A percentile compares a stretch with the other conserved stretches of the same genome.
Conservation (phyloP, 2,888 invertebrate species). For the Trissolcus japonicus region DNA sequence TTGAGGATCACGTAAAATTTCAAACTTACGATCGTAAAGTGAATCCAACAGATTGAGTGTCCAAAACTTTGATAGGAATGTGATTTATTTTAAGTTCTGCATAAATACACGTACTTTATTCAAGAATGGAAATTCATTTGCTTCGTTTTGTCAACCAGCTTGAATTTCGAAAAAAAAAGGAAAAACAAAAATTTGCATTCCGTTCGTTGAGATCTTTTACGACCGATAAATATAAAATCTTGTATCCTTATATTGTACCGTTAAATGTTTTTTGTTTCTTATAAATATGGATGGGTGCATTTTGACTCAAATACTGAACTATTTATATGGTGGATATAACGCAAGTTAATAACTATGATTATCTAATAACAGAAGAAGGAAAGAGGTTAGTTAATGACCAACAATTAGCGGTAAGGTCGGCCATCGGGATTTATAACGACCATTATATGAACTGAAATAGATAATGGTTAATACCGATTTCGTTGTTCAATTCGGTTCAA, state of each 20-base stretch:
- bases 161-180: too few species aligned
- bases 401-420: slow-evolving; percentile 37
- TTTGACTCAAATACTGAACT: slow-evolving; percentile 17
- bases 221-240: slow-evolving; percentile 54
- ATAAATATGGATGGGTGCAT: slow-evolving; percentile 34
- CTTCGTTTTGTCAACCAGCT: too few species aligned
- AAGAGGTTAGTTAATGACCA: slow-evolving; percentile 39
- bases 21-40: neutral
- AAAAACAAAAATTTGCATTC: slow-evolving; percentile 14
- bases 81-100: too few species aligned
- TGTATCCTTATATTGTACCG: slow-evolving; percentile 42
- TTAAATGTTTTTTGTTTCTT: slow-evolving; percentile 29
- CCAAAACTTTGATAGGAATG: too few species aligned
- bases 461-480: slow-evolving; percentile 5
- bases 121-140: slow-evolving; percentile 14
- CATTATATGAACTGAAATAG: slow-evolving; percentile 19
- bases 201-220: slow-evolving; percentile 13
- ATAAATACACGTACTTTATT: slow-evolving; percentile 7
- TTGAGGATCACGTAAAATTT: neutral
- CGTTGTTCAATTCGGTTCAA: neutral
- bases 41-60: neutral
- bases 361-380: slow-evolving; percentile 51
- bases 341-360: slow-evolving; percentile 49
- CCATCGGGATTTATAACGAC: slow-evolving; percentile 15
- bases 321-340: slow-evolving; percentile 46